Evolutionary conservation across 2,113 vertebrate species (phyloP), one percentile per base, ranked within the genome.

Genomic region (Gallinago jamesoni): DNA sequence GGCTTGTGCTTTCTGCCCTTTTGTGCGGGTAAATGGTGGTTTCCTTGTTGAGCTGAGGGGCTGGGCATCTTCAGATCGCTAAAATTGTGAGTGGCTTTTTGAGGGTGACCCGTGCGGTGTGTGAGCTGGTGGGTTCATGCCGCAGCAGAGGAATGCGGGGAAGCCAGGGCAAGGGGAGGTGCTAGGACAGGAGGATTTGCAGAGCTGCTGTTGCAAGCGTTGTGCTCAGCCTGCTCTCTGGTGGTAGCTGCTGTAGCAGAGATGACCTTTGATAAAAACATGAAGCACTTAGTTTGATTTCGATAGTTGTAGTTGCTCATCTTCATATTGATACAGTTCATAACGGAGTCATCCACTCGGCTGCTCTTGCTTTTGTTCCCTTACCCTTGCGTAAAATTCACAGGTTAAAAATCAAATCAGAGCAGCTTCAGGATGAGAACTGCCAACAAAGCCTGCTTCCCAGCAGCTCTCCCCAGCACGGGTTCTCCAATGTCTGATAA

Each of bases 161-260:
- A 84, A 87, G 92, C 68, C 75, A 1, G 76, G 74, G 48, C 3
- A 3, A 92, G 89, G 93, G 92, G 95, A 94, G 92, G 90, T 87
- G 92, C 96, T 74, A 89, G 88, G 83, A 60, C 45, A 22, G 87
- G 89, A 96, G 90, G 75, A 63, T 92, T 96, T 86, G 72, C 56
- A 60, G 64, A 78, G 88, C 80, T 89, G 83, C 72, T 88, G 75
- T 55, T 91, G 70, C 67, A 48, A 93, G 83, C 4, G 0, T 89
- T 64, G 94, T 89, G 96, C 95, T 95, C 95, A 96, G 94, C 94
- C 96, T 96, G 94, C 96, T 97, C 97, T 93, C 97, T 97, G 96
- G 95, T 82, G 97, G 97, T 91, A 37, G 94, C 87, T 86, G 89
- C 72, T 79, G 84, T 59, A 89, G 89, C 90, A 75, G 79, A 75